Evolutionary conservation across 2,888 invertebrate genomes (phyloP).

Genomic region (Chalcosyrphus nemorum): DNA sequence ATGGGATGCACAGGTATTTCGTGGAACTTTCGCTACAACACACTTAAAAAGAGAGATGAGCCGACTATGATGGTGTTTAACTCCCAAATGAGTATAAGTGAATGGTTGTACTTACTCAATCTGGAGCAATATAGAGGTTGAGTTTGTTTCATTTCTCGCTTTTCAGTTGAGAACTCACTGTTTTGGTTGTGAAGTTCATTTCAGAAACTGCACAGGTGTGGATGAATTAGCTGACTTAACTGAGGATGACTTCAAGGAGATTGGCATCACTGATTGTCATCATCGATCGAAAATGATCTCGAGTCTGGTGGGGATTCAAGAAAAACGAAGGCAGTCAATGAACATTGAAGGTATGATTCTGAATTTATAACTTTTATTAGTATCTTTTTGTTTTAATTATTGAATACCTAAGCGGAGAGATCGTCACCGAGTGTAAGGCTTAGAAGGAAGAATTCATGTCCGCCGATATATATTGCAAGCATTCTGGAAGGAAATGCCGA

Average conservation of each 20-base stretch:
- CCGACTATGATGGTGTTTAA: constrained; percentile 78
- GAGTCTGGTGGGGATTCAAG: constrained; percentile 85
- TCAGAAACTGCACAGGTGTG: constrained; percentile 76
- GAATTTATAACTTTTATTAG: neutral
- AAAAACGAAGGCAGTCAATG: constrained; percentile 84
- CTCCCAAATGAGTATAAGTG: constrained; percentile 83
- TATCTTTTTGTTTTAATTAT: neutral
- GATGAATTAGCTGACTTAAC: constrained; percentile 78
- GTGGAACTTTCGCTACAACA: constrained; percentile 83
- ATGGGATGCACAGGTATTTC: constrained; percentile 79
- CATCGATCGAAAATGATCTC: constrained; percentile 86
- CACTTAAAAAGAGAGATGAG: constrained; percentile 78
- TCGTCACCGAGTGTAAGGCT: constrained; percentile 26
- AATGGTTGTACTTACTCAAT: constrained; percentile 85
- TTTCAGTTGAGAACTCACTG: neutral
- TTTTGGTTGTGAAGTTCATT: constrained; percentile 74
- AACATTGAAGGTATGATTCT: constrained; percentile 78
- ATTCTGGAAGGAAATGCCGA: neutral
- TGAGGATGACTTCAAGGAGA: constrained; percentile 84
- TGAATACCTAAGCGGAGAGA: neutral
- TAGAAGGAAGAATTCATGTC: constrained; percentile 77
- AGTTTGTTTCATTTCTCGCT: constrained; percentile 12
- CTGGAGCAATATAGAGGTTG: constrained; percentile 84
- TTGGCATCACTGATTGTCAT: constrained; percentile 85
- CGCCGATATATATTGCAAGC: constrained; percentile 74